phyloP scores from a whole-genome alignment of 2,797 vertebrate species.

The Propithecus perrieri region DNA sequence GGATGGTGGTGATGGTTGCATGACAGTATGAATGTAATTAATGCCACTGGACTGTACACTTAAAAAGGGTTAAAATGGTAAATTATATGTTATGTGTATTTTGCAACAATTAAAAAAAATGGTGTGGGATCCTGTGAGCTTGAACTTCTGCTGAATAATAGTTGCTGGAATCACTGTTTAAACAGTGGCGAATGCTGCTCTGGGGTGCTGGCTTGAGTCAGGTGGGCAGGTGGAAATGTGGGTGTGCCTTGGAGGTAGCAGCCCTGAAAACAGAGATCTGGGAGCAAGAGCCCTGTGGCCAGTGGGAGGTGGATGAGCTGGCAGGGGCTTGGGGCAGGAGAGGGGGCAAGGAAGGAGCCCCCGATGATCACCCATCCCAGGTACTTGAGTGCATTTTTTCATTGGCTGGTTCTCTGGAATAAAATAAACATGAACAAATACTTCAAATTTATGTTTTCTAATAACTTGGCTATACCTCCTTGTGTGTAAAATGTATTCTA shows the following conservation, averaged over 20 bases:
- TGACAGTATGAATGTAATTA: background rate
- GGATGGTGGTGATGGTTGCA: background rate
- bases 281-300: background rate
- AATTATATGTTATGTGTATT: background rate
- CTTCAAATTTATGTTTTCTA: background rate
- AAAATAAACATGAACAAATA: background rate
- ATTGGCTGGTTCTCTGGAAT: background rate
- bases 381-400: background rate
- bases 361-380: background rate
- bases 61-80: background rate
- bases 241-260: rapidly evolving
- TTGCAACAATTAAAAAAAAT: background rate
- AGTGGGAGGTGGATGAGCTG: background rate
- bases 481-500: background rate
- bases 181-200: background rate
- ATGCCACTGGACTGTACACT: background rate
- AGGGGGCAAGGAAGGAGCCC: background rate
- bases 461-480: background rate
- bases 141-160: background rate
- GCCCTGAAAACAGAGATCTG: background rate
- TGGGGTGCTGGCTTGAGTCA: background rate
- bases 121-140: background rate
- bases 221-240: background rate
- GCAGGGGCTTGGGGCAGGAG: background rate
- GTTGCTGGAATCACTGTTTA: background rate